phyloP scores from a whole-genome alignment of 2,888 invertebrate genomes.

The Brachylomia viminalis region DNA sequence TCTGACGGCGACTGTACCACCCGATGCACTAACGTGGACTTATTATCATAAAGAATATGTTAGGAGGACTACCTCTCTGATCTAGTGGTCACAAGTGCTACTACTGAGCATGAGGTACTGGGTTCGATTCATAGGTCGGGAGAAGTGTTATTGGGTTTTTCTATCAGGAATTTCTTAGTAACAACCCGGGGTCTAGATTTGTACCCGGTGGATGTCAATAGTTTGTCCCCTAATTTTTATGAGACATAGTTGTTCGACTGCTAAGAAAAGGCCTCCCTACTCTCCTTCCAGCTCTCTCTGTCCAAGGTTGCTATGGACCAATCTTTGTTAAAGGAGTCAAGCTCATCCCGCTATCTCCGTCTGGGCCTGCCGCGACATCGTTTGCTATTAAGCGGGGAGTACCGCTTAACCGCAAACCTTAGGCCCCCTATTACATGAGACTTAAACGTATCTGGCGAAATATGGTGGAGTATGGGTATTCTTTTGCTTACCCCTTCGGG shows the following conservation, averaged over 20 bases:
- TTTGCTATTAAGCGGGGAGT: not conserved
- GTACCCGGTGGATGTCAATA: not conserved
- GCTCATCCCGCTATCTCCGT: not conserved
- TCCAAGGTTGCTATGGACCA: not conserved
- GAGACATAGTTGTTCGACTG: not conserved
- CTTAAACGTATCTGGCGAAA: not conserved
- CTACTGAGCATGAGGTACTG: no score
- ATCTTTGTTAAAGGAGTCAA: not conserved
- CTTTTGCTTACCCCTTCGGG: not conserved
- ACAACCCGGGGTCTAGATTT: not conserved
- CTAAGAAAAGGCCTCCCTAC: not conserved
- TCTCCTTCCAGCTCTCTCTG: not conserved
- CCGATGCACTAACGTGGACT: not conserved
- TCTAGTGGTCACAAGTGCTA: no score
- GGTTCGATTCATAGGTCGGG: no score
- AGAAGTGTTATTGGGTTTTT: not conserved
- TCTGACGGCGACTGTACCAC: no score
- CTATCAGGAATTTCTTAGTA: no score
- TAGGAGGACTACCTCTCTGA: not conserved
- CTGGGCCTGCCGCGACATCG: not conserved
- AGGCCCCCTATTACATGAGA: fast-evolving
- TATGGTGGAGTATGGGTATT: not conserved
- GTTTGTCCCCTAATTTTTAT: not conserved
- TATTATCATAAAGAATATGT: not conserved
- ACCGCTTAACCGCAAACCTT: no score